These are phyloP conservation scores for Rhagoletis pomonella DNA, from an alignment of 1,140 invertebrate species.

Conservation along the genomic window DNA sequence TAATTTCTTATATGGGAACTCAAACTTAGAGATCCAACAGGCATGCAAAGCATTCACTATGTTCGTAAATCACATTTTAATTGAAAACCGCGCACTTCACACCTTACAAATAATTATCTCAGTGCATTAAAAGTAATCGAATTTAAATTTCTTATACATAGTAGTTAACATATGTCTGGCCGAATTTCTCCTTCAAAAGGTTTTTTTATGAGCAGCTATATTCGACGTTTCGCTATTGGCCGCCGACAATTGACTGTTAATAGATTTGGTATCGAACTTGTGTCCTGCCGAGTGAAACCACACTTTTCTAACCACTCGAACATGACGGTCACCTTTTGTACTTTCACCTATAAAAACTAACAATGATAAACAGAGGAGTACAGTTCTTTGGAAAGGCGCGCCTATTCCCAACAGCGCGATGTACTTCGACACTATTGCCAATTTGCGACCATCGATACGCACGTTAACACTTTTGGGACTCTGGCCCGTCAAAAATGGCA, in stretches of 20 bases:
- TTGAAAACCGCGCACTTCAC: background rate
- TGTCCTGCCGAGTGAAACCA: too few relatives aligned
- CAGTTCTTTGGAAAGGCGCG: background rate
- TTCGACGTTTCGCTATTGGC: too few relatives aligned
- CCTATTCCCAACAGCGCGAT: background rate
- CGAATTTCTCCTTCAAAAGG: background rate
- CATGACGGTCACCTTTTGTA: too few relatives aligned
- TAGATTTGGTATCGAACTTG: too few relatives aligned
- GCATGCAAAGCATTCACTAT: background rate
- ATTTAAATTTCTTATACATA: background rate
- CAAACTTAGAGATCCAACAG: too few relatives aligned
- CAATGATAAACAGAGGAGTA: background rate
- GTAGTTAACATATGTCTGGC: too few relatives aligned
- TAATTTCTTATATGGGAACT: too few relatives aligned
- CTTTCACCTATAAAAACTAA: background rate
- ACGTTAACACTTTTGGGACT: background rate
- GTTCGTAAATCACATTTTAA: constrained; percentile 2
- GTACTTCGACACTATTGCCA: background rate
- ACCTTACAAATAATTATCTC: too few relatives aligned
- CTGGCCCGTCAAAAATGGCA: background rate
- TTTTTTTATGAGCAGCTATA: too few relatives aligned
- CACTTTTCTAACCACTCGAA: too few relatives aligned
- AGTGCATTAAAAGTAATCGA: background rate
- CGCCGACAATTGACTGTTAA: too few relatives aligned
- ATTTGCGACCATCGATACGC: background rate